Percentiles rank a stretch among this genome's conserved stretches.
Conservation (phyloP, 2,797 vertebrate species). For the Melanotaenia trifasciata region DNA sequence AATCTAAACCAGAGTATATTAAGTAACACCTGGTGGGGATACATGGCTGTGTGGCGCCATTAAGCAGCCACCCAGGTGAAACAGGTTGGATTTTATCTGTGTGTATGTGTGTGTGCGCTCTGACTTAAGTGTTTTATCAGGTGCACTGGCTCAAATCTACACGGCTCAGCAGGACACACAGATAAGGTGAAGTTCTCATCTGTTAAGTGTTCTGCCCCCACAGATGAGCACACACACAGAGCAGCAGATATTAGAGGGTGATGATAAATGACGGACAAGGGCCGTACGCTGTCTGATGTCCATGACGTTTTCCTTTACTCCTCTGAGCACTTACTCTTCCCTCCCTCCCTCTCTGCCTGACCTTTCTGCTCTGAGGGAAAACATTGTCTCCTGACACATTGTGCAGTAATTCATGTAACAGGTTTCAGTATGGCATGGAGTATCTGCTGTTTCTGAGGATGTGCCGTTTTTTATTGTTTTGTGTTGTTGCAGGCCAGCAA, state of each 20-base stretch:
- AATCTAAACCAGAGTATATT: rapidly evolving
- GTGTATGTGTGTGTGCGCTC: constrained; percentile 13
- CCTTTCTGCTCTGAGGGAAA: constrained; percentile 69
- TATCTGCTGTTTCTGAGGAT: constrained; percentile 17
- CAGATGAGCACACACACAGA: constrained; percentile 17
- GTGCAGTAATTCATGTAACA: constrained; percentile 33
- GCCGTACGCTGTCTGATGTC: constrained; percentile 74
- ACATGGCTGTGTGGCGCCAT: constrained; percentile 10
- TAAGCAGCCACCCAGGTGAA: constrained; percentile 35
- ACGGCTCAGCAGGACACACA: constrained; percentile 31
- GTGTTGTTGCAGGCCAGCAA: constrained; percentile 84
- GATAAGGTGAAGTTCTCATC: constrained; percentile 58
- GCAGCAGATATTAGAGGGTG: constrained; percentile 85
- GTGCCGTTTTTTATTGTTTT: constrained; percentile 4
- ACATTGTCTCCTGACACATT: constrained; percentile 53
- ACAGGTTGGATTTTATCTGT: background rate
- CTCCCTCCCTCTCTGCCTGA: constrained; percentile 58
- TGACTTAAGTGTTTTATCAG: constrained; percentile 68
- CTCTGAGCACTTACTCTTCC: constrained; percentile 51
- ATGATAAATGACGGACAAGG: constrained; percentile 86
- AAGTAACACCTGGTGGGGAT: constrained; percentile 28
- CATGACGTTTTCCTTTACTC: constrained; percentile 61
- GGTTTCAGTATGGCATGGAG: constrained; percentile 6
- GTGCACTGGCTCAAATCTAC: constrained; percentile 55
- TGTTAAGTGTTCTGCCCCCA: constrained; percentile 53